Conservation (phyloP, 2,797 vertebrate species). For the Selene dorsalis region DNA sequence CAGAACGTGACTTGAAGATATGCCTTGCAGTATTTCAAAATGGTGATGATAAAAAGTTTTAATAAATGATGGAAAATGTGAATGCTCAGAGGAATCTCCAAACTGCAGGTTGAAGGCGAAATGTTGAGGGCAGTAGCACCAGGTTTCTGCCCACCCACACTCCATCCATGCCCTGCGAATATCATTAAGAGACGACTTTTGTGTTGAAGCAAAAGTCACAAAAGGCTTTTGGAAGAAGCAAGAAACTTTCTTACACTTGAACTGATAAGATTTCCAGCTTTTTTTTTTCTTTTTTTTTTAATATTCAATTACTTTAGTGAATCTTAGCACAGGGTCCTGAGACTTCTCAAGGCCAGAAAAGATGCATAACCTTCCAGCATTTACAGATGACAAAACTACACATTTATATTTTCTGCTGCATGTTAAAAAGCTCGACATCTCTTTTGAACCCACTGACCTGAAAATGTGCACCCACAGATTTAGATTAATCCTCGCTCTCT, state of each 20-base stretch:
- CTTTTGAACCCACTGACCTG: neutral
- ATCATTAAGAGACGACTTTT: neutral
- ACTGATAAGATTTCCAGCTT: neutral
- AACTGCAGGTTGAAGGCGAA: neutral
- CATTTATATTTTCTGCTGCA: neutral
- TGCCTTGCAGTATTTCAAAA: neutral
- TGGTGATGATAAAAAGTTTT: too few species aligned
- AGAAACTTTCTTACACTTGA: neutral
- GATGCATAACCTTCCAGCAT: too few species aligned
- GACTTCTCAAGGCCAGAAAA: too few species aligned
- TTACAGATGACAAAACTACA: neutral
- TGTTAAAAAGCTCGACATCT: too few species aligned
- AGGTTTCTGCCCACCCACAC: neutral
- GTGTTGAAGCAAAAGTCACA: too few species aligned
- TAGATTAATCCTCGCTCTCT: neutral
- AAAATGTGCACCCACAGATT: neutral
- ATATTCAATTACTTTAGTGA: neutral
- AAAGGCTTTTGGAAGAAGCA: too few species aligned
- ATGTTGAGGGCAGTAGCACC: too few species aligned
- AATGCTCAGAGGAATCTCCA: neutral
- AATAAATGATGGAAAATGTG: neutral
- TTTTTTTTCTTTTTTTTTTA: too few species aligned
- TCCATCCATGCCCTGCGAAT: too few species aligned
- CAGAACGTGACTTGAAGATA: neutral
- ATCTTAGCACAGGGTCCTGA: neutral